These are phyloP conservation scores for Merodon equestris DNA, from an alignment of 2,888 invertebrate genomes.

Conservation along the genomic window DNA sequence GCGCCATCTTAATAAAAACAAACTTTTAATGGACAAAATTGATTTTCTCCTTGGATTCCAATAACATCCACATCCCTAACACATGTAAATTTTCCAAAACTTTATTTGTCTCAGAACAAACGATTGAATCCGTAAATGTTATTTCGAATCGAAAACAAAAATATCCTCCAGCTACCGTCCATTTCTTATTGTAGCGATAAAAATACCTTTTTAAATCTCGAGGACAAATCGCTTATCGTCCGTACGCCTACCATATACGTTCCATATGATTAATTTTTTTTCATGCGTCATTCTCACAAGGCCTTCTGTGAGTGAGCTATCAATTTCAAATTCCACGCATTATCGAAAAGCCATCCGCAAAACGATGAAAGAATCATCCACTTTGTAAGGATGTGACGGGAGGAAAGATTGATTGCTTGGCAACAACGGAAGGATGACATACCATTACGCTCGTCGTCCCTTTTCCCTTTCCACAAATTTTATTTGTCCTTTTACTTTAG, in stretches of 20 bases:
- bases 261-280: constrained; percentile 12
- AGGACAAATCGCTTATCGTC: constrained; percentile 25
- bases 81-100: neutral
- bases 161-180: no score
- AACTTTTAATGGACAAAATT: no score
- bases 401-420: constrained; percentile 4
- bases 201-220: constrained; percentile 8
- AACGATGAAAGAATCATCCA: neutral
- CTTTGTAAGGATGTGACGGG: neutral
- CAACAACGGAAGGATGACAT: constrained; percentile 1
- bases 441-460: neutral
- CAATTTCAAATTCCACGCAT: constrained; percentile 20
- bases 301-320: neutral
- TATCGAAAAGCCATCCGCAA: neutral
- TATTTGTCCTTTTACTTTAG: constrained; percentile 18
- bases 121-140: constrained; percentile 1
- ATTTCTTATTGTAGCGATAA: neutral
- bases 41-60: no score
- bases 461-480: no score
- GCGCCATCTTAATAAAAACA: no score
- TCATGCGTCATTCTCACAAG: neutral
- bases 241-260: constrained; percentile 20
- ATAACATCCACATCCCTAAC: neutral
- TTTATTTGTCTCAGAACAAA: constrained; percentile 4
- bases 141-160: constrained; percentile 14